Conservation (phyloP, 2,888 invertebrate species). For the Rugalucina vietnamica region DNA sequence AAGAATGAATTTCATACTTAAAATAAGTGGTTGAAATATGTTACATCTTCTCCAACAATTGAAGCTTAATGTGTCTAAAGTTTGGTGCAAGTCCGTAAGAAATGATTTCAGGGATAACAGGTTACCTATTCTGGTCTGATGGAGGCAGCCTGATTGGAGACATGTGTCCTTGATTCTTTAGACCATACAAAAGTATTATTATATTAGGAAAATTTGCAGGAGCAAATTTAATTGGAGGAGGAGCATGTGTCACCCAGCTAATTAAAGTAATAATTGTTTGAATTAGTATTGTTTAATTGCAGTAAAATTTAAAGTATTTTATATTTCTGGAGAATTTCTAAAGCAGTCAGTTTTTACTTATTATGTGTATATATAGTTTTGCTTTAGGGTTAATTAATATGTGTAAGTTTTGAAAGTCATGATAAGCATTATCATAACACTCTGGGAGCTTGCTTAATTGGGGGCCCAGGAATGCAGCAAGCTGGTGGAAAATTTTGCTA, state of each 20-base stretch:
- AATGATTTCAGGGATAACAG: background rate
- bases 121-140: background rate
- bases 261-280: background rate
- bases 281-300: background rate
- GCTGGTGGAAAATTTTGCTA: background rate
- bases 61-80: background rate
- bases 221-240: background rate
- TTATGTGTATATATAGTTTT: background rate
- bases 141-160: background rate
- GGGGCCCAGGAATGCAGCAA: background rate
- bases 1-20: background rate
- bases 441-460: background rate
- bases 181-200: background rate
- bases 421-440: background rate
- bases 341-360: background rate
- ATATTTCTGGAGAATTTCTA: background rate
- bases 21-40: background rate
- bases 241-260: background rate
- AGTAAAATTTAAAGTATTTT: background rate
- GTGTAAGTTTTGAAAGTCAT: background rate
- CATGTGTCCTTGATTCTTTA: background rate
- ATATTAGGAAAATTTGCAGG: background rate
- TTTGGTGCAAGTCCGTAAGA: background rate
- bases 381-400: background rate
- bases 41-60: background rate